Conservation (phyloP, 2,888 invertebrate genomes). For the Ctena decussata region DNA sequence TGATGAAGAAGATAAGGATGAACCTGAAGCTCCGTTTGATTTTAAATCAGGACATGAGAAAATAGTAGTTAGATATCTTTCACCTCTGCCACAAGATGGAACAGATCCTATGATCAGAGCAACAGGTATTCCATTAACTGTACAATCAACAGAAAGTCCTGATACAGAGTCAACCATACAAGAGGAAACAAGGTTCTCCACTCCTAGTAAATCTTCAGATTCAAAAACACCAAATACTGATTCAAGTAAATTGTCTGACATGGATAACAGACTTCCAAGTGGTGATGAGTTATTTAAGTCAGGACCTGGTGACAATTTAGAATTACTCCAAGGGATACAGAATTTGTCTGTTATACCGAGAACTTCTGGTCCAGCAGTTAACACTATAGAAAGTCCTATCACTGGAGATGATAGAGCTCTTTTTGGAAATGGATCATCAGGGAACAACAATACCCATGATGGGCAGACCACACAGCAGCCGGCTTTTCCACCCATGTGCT, state of each 20-base stretch:
- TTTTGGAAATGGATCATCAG: neutral
- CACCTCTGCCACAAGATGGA: neutral
- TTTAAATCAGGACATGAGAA: neutral
- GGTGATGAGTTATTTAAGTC: neutral
- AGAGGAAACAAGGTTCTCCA: too few species aligned
- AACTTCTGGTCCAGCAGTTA: neutral
- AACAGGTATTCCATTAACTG: too few species aligned
- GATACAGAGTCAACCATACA: too few species aligned
- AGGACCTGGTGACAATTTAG: neutral
- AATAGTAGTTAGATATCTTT: neutral
- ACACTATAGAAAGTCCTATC: neutral
- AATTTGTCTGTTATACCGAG: neutral
- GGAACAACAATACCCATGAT: neutral
- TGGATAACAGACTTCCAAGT: neutral
- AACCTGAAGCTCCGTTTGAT: neutral
- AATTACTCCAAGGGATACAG: neutral
- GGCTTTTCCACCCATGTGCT: neutral
- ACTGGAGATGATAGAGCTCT: neutral
- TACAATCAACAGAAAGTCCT: too few species aligned
- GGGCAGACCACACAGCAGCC: too few species aligned
- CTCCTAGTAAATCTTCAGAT: too few species aligned
- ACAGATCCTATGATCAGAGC: neutral
- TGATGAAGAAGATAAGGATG: neutral
- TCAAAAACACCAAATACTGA: neutral
- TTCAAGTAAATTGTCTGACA: neutral